Evolutionary conservation across 1,140 invertebrate genomes (phyloP).

Genomic region (Drosophila arawakana): DNA sequence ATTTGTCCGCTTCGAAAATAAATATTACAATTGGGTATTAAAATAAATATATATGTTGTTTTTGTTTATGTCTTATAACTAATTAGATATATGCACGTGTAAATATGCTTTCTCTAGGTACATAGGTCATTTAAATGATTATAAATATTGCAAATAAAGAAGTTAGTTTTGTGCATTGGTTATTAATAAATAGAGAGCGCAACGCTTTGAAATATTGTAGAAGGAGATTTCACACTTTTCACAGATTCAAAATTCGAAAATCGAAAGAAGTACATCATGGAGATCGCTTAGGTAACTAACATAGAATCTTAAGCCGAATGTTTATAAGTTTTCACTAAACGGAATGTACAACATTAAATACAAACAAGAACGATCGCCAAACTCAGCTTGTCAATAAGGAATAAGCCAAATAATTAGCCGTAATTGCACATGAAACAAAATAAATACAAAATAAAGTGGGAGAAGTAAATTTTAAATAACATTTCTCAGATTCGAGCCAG

Average conservation of each 20-base stretch:
- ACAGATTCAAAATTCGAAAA: slow-evolving; percentile 45
- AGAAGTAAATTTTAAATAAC: slow-evolving; percentile 56
- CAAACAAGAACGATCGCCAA: slow-evolving; percentile 48
- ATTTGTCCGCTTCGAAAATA: slow-evolving; percentile 76
- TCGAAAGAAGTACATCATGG: slow-evolving; percentile 65
- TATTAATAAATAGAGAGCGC: slow-evolving; percentile 38
- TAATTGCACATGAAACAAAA: slow-evolving; percentile 49
- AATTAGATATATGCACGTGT: slow-evolving; percentile 45
- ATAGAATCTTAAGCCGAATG: slow-evolving; percentile 50
- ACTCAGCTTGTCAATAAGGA: slow-evolving; percentile 53
- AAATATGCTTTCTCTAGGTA: slow-evolving; percentile 75
- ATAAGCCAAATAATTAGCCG: slow-evolving; percentile 9
- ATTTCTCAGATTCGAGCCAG: slow-evolving; percentile 67
- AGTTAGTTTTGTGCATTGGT: slow-evolving; percentile 52
- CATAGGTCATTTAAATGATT: slow-evolving; percentile 64
- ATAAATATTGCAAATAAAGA: slow-evolving; percentile 42
- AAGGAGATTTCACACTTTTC: slow-evolving; percentile 37
- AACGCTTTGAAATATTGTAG: slow-evolving; percentile 29
- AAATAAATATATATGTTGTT: slow-evolving; percentile 55
- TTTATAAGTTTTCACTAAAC: slow-evolving; percentile 68
- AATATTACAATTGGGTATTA: slow-evolving; percentile 65
- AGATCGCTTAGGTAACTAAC: slow-evolving; percentile 69
- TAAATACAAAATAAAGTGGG: slow-evolving; percentile 44
- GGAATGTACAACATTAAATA: slow-evolving; percentile 66
- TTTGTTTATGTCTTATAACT: slow-evolving; percentile 39